These are phyloP conservation scores for Cataglyphis rosenhaueri DNA, from an alignment of 2,888 invertebrate genomes.

Conservation along the genomic window DNA sequence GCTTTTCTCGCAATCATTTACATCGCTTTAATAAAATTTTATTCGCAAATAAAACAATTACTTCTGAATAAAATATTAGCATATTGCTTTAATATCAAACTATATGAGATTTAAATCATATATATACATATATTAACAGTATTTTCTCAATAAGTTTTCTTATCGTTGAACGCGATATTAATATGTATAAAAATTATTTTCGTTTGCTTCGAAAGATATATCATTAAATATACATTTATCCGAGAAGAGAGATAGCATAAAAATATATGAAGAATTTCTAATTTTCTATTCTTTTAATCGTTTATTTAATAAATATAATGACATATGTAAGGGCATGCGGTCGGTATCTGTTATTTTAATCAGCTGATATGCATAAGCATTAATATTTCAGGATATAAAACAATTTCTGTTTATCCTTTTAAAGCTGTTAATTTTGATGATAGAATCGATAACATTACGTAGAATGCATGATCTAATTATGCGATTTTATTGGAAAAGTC, in stretches of 20 bases:
- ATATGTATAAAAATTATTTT: background rate
- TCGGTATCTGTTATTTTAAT: slow-evolving; percentile 36
- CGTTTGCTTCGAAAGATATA: background rate
- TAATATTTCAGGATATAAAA: slow-evolving; percentile 41
- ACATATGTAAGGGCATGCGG: slow-evolving; percentile 4
- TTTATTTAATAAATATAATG: slow-evolving; percentile 30
- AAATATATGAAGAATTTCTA: slow-evolving; percentile 31
- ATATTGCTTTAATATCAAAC: background rate
- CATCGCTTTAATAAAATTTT: background rate
- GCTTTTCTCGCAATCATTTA: background rate
- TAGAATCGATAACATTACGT: slow-evolving; percentile 47
- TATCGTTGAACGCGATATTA: background rate
- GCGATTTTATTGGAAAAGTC: slow-evolving; percentile 42
- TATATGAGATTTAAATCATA: background rate
- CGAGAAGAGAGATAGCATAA: slow-evolving; percentile 9
- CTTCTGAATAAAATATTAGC: background rate
- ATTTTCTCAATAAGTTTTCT: background rate
- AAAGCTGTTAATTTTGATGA: slow-evolving; percentile 15
- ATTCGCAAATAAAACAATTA: background rate
- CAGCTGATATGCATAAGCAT: background rate
- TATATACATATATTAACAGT: background rate
- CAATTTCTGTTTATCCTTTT: slow-evolving; percentile 6
- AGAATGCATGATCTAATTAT: slow-evolving; percentile 32
- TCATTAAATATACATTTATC: background rate
- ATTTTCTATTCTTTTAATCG: slow-evolving; percentile 7